These are phyloP conservation scores for Agonopterix heracliana DNA, from an alignment of 2,888 invertebrate genomes.

Conservation along the genomic window DNA sequence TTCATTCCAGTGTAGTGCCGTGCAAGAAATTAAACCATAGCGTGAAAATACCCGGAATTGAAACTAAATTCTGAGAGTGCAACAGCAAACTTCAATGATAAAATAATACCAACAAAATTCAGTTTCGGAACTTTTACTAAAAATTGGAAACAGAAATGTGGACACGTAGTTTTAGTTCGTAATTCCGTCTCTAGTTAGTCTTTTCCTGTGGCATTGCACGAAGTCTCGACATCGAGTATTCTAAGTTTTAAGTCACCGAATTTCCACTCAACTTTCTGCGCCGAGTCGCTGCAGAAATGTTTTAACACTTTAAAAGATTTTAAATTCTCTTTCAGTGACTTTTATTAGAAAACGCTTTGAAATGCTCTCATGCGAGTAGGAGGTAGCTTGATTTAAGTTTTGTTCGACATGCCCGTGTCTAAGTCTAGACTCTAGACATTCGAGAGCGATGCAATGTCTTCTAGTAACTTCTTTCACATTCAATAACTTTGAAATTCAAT, in stretches of 20 bases:
- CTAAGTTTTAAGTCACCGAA: conserved; percentile 29
- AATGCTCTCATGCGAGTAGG: conserved; percentile 2
- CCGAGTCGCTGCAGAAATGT: conserved; percentile 15
- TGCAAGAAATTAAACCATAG: too few relatives aligned
- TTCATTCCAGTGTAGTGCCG: too few relatives aligned
- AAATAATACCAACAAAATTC: too few relatives aligned
- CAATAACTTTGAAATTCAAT: neutral
- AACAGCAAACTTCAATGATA: too few relatives aligned
- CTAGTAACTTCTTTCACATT: neutral
- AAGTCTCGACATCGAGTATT: conserved; percentile 13
- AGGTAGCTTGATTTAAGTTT: neutral
- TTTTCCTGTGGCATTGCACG: neutral
- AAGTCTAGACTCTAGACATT: neutral
- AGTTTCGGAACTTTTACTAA: too few relatives aligned
- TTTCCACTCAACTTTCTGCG: conserved; percentile 34
- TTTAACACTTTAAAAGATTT: conserved; percentile 27
- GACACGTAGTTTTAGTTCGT: too few relatives aligned
- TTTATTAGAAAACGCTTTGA: conserved; percentile 21
- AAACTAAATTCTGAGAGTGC: too few relatives aligned
- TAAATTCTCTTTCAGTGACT: conserved; percentile 21
- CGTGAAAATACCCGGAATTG: too few relatives aligned
- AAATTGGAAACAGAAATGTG: too few relatives aligned
- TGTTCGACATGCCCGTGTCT: conserved; percentile 4
- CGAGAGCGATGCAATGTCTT: neutral
- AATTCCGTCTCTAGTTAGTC: too few relatives aligned